phyloP scores from a whole-genome alignment of 2,113 vertebrate genomes.

The Larimichthys polyactis region DNA sequence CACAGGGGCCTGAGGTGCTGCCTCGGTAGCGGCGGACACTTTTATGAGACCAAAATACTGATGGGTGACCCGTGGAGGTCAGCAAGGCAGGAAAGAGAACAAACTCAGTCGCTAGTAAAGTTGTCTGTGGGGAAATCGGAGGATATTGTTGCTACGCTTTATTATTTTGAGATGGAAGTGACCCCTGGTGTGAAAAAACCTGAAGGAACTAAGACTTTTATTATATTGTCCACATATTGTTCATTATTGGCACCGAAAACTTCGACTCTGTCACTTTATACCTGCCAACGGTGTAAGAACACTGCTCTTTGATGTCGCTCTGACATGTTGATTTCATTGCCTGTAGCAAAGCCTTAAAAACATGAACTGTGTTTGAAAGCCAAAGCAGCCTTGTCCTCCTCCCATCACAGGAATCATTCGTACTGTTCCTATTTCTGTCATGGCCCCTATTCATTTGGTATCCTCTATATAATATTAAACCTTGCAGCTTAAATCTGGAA shows the following conservation, averaged over 20 bases:
- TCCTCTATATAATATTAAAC: conserved; percentile 21
- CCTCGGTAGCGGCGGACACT: conserved; percentile 40
- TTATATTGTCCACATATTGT: conserved; percentile 15
- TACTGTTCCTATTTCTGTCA: conserved; percentile 41
- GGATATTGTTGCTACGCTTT: conserved; percentile 51
- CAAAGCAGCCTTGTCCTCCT: conserved; percentile 27
- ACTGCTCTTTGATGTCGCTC: neutral
- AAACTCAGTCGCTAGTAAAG: conserved; percentile 53
- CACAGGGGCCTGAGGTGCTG: conserved; percentile 2
- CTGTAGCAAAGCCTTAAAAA: conserved; percentile 27
- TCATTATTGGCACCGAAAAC: neutral
- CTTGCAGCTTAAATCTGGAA: conserved; percentile 7
- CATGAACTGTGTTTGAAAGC: conserved; percentile 31
- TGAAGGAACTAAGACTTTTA: conserved; percentile 9
- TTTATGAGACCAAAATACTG: conserved; percentile 74
- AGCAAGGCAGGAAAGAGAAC: conserved; percentile 59
- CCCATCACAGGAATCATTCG: conserved; percentile 60
- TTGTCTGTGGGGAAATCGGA: conserved; percentile 41
- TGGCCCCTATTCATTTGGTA: neutral
- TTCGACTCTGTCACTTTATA: neutral
- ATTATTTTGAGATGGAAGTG: conserved; percentile 63
- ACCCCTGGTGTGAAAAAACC: conserved; percentile 20
- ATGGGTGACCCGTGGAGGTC: conserved; percentile 56
- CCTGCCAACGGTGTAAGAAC: neutral
- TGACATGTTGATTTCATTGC: neutral